Base-by-base conservation (phyloP, 1,140 invertebrate genomes). In the Chironomus tepperi region DNA sequence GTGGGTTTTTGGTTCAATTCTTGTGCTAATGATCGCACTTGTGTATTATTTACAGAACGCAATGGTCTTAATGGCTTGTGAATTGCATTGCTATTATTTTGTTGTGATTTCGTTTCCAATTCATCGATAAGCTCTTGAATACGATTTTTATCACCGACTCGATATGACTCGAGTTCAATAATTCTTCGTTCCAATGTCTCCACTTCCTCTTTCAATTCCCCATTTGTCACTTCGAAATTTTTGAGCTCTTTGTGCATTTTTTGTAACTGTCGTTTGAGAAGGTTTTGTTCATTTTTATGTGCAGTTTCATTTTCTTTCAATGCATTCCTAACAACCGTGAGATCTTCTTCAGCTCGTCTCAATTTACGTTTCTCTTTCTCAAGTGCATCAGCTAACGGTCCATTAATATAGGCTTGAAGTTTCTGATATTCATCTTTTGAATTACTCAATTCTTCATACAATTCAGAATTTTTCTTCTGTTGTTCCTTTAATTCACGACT, bases 171-270 rank as follows among this genome's bases (percentile, higher is more conserved):
- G 74, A 79, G 74, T 42, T 79, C 78, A 9, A 70, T 43, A 43
- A 82, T 79, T 77, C 79, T 80, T 34, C 75, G 74, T 73, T 83
- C 82, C 12, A 83, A 73, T 2, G 81, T 82, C 24, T 77, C 75
- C 7, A 87, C 86, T 81, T 87, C 86, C 79, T 88, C 86, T 74
- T 84, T 85, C 0, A 88, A 78, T 77, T 87, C 86, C 42, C 84
- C 83, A 76, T 87, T 87, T n/a, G 85, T 87, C 9, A 87, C 85
- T 76, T 87, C 86, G 42, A 86, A 79, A 57, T 87, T 85, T 77
- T 86, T 80, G 73, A 85, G 83, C 70, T 85, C 84, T 79, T 87
- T 87, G 75, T 80, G 81, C 3, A 83, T 77, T 57, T 85, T 81
- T 1, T 79, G 83, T 34, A 87, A 78, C 76, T 87, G 85, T 43